Conservation (phyloP, 2,888 invertebrate genomes). For the Emmelina monodactyla region DNA sequence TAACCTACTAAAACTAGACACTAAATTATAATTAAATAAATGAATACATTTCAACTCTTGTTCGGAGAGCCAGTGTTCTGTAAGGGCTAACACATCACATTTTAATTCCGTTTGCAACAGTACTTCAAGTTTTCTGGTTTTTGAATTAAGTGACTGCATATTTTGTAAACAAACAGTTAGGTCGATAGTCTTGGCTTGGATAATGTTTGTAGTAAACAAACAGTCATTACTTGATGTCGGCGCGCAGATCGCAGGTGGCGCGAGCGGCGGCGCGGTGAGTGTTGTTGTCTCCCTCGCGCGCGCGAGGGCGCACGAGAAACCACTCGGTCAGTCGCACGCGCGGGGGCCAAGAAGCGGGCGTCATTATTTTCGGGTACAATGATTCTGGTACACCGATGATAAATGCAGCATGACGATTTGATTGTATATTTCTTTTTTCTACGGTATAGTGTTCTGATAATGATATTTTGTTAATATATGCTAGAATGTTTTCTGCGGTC, state of each 20-base stretch:
- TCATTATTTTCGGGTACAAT: background rate
- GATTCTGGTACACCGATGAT: slow-evolving; percentile 5
- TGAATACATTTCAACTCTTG: too few species aligned
- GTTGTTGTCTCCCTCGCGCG: too few species aligned
- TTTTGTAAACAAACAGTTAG: background rate
- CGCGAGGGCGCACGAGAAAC: too few species aligned
- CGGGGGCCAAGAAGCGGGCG: slow-evolving; percentile 5
- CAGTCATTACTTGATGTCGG: background rate
- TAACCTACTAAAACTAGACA: too few species aligned
- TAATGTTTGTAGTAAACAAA: too few species aligned
- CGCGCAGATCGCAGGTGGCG: background rate
- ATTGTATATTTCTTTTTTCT: slow-evolving; percentile 2
- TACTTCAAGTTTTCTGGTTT: too few species aligned
- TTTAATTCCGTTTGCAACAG: too few species aligned
- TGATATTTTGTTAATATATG: background rate
- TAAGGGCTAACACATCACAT: too few species aligned
- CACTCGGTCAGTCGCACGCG: slow-evolving; percentile 4
- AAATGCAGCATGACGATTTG: slow-evolving; percentile 3
- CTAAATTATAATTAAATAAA: too few species aligned
- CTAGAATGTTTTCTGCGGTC: background rate
- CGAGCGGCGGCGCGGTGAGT: background rate
- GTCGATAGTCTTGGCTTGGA: too few species aligned
- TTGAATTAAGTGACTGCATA: background rate
- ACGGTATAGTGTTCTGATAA: slow-evolving; percentile 1
- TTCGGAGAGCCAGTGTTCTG: too few species aligned